phyloP scores from a whole-genome alignment of 2,888 invertebrate species.

The Cantharis nigra region DNA sequence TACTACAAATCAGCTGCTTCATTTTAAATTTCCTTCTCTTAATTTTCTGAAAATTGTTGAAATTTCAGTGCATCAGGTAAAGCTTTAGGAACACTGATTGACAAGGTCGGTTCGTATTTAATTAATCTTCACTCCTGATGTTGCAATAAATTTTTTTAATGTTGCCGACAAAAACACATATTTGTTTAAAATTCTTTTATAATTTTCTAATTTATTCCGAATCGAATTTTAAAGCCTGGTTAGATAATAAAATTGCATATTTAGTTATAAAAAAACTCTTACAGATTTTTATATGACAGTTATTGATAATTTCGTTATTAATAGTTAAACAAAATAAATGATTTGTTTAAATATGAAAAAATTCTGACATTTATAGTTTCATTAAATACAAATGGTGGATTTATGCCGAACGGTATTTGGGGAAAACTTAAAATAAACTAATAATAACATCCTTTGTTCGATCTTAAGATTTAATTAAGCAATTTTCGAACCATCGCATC shows the following conservation, averaged over 20 bases:
- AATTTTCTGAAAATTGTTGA: not conserved
- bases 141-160: not conserved
- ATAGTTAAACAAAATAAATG: not conserved
- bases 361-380: not conserved
- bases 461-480: not conserved
- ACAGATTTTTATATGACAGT: not conserved
- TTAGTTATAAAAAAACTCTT: not conserved
- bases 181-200: not conserved
- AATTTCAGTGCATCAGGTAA: not conserved
- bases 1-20: conserved; percentile 48
- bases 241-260: not conserved
- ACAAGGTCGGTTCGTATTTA: not conserved
- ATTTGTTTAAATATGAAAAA: not conserved
- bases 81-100: not conserved
- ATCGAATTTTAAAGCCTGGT: not conserved
- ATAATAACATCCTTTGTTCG: not conserved
- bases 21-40: conserved; percentile 34
- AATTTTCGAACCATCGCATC: not conserved
- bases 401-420: no score
- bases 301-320: not conserved
- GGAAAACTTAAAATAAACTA: not conserved
- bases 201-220: not conserved
- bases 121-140: not conserved
- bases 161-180: not conserved
- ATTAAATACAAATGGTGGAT: not conserved